Percentiles rank a stretch among this genome's conserved stretches.
These are phyloP conservation scores for Caenorhabditis doughertyi DNA, from an alignment of 2,888 invertebrate genomes.

Conservation along the genomic window DNA sequence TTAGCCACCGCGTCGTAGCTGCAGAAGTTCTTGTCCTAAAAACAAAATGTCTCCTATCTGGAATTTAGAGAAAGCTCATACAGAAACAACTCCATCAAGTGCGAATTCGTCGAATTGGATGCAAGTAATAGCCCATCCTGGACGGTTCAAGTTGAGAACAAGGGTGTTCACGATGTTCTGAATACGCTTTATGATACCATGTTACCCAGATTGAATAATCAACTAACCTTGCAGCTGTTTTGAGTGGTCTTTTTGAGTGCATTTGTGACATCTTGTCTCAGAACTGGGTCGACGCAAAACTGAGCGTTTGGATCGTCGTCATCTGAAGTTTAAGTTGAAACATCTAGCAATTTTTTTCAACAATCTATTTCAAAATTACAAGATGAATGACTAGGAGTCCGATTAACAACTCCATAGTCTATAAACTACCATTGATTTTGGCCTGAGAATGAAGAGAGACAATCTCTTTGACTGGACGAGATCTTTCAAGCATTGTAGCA, in stretches of 20 bases:
- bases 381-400: too few relatives aligned
- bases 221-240: constrained; percentile 53
- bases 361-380: too few relatives aligned
- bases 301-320: constrained; percentile 66
- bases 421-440: constrained; percentile 3
- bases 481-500: constrained; percentile 26
- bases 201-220: too few relatives aligned
- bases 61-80: neutral
- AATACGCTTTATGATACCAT: constrained; percentile 1
- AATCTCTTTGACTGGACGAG: constrained; percentile 27
- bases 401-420: too few relatives aligned
- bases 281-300: constrained; percentile 62
- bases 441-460: neutral
- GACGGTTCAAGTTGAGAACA: constrained; percentile 64
- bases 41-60: neutral
- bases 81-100: constrained; percentile 49
- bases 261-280: constrained; percentile 56
- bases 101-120: constrained; percentile 57
- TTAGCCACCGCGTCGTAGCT: constrained; percentile 62
- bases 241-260: constrained; percentile 64
- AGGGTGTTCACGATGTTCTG: constrained; percentile 67
- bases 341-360: too few relatives aligned
- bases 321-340: too few relatives aligned
- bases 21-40: constrained; percentile 72
- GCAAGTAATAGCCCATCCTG: constrained; percentile 68